Evolutionary conservation across 2,113 vertebrate genomes (phyloP).

Genomic region (Pteronura brasiliensis): DNA sequence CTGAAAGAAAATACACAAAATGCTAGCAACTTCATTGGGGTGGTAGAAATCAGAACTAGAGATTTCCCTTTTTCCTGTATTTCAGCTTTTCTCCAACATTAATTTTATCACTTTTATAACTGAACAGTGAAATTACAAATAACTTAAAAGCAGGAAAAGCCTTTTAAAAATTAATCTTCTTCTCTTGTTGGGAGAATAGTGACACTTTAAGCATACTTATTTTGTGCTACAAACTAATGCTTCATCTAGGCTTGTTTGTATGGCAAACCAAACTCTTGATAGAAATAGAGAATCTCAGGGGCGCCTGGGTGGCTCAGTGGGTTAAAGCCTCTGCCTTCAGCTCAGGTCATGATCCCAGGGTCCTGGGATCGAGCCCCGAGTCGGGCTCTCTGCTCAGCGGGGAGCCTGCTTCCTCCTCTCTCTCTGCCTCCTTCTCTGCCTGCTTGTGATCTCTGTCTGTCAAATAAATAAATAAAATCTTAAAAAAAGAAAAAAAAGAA

Average conservation of each 20-base stretch:
- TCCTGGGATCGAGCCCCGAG: too few relatives aligned
- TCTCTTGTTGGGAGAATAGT: background rate
- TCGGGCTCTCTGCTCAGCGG: too few relatives aligned
- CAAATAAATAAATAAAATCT: too few relatives aligned
- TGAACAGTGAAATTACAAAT: background rate
- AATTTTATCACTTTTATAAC: background rate
- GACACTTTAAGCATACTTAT: background rate
- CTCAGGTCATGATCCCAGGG: too few relatives aligned
- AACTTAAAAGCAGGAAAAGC: background rate
- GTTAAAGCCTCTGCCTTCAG: too few relatives aligned
- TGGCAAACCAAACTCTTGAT: background rate
- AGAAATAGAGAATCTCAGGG: too few relatives aligned
- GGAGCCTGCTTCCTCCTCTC: too few relatives aligned
- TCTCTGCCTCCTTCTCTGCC: too few relatives aligned
- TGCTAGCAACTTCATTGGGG: background rate
- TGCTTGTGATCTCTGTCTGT: too few relatives aligned
- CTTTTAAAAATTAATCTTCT: background rate
- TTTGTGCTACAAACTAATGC: background rate
- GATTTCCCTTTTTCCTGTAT: background rate
- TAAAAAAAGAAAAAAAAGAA: too few relatives aligned
- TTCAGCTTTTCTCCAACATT: slow-evolving; percentile 9
- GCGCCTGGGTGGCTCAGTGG: too few relatives aligned
- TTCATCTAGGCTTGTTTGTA: background rate
- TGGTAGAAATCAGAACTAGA: background rate
- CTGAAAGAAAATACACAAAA: background rate